Conservation (phyloP, 2,113 vertebrate genomes). For the Otis tarda region DNA sequence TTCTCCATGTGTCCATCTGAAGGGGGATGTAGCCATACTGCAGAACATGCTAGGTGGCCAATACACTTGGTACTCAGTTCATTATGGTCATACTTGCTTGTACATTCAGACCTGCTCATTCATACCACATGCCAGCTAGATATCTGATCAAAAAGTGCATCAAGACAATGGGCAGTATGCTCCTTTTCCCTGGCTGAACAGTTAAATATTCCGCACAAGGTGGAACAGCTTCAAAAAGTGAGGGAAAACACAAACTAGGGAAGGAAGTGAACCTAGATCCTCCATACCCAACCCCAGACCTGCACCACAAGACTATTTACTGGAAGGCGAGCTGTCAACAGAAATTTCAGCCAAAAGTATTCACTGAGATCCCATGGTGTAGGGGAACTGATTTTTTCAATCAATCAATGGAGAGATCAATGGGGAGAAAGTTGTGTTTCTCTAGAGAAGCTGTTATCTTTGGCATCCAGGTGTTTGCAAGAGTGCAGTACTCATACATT, state of each 20-base stretch:
- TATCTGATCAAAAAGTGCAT: not conserved
- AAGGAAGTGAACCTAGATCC: not conserved
- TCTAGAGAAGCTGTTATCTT: not conserved
- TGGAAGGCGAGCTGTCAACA: not conserved
- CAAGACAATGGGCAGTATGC: fast-evolving
- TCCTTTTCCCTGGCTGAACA: not conserved
- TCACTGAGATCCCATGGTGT: fast-evolving
- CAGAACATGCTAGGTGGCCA: fast-evolving
- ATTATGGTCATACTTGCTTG: not conserved
- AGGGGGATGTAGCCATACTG: fast-evolving
- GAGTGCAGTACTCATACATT: not conserved
- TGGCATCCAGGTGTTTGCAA: not conserved
- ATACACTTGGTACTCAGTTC: not conserved
- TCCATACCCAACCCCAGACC: not conserved
- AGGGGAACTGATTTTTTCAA: not conserved
- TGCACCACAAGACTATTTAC: not conserved
- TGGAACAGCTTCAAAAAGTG: not conserved
- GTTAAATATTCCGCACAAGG: not conserved
- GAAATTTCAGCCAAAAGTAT: not conserved
- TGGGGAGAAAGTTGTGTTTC: not conserved
- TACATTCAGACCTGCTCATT: not conserved
- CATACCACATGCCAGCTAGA: not conserved
- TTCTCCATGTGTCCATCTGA: fast-evolving
- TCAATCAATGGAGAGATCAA: not conserved
- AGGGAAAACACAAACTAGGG: not conserved